Evolutionary conservation across 1,140 invertebrate species (phyloP).

Genomic region (Camponotus vicinus): DNA sequence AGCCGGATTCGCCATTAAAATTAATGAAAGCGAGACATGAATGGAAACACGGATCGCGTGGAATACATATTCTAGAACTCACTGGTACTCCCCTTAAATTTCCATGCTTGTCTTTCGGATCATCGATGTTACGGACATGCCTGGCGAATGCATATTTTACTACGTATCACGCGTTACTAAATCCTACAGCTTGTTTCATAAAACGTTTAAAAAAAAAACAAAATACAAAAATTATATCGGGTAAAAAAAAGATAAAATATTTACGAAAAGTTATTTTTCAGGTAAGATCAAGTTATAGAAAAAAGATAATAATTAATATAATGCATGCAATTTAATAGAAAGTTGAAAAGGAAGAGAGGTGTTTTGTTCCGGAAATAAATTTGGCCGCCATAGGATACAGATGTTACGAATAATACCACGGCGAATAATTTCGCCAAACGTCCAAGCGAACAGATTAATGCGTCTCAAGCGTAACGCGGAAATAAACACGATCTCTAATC

Average conservation of each 20-base stretch:
- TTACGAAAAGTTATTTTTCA: too few species aligned
- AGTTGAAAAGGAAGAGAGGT: too few species aligned
- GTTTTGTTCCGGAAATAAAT: not conserved
- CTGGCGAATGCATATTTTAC: conserved; percentile 25
- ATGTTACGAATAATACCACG: conserved; percentile 7
- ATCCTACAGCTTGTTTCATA: not conserved
- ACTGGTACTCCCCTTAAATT: conserved; percentile 25
- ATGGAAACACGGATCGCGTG: conserved; percentile 63
- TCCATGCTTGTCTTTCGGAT: conserved; percentile 50
- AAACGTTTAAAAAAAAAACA: not conserved
- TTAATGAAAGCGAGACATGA: conserved; percentile 66
- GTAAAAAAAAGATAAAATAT: too few species aligned
- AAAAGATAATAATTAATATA: not conserved
- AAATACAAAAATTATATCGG: too few species aligned
- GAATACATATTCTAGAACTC: conserved; percentile 40
- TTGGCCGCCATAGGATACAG: not conserved
- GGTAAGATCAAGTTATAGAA: too few species aligned
- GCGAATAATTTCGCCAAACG: conserved; percentile 3
- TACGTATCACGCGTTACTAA: not conserved
- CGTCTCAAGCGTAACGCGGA: conserved; percentile 9
- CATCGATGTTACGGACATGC: not conserved
- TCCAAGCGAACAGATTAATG: not conserved
- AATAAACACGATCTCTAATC: conserved; percentile 39
- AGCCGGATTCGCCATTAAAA: conserved; percentile 60
- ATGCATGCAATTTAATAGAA: too few species aligned